phyloP scores from a whole-genome alignment of 2,113 vertebrate genomes.

The Rissa tridactyla region DNA sequence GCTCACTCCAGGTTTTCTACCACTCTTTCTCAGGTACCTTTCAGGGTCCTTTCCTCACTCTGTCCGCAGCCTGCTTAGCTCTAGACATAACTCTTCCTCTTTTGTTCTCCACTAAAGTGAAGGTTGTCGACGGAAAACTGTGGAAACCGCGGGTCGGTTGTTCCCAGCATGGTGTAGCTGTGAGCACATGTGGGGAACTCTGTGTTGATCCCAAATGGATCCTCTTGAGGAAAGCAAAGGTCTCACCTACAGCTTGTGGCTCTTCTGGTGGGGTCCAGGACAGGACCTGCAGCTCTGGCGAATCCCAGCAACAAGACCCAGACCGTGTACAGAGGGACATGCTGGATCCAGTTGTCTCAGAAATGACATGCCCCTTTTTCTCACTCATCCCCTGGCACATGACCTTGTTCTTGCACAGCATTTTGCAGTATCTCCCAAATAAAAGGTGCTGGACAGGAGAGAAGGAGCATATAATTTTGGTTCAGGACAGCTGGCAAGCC shows the following conservation, averaged over 20 bases:
- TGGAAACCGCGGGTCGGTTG: background rate
- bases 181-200: fast-evolving
- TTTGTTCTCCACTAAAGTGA: background rate
- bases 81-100: background rate
- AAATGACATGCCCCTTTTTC: background rate
- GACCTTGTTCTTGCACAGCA: background rate
- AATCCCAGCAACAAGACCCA: background rate
- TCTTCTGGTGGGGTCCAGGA: background rate
- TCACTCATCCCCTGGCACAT: background rate
- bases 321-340: background rate
- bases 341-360: background rate
- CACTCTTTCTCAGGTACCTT: background rate
- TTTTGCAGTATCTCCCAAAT: background rate
- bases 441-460: background rate
- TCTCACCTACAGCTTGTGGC: background rate
- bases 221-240: background rate
- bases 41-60: background rate
- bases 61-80: background rate
- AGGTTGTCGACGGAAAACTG: background rate
- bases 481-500: background rate
- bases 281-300: background rate
- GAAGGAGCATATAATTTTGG: background rate
- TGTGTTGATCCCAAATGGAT: background rate
- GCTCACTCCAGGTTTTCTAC: background rate
- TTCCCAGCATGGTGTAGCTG: background rate